phyloP scores from a whole-genome alignment of 2,888 invertebrate species.

The Mythimna lalbum region DNA sequence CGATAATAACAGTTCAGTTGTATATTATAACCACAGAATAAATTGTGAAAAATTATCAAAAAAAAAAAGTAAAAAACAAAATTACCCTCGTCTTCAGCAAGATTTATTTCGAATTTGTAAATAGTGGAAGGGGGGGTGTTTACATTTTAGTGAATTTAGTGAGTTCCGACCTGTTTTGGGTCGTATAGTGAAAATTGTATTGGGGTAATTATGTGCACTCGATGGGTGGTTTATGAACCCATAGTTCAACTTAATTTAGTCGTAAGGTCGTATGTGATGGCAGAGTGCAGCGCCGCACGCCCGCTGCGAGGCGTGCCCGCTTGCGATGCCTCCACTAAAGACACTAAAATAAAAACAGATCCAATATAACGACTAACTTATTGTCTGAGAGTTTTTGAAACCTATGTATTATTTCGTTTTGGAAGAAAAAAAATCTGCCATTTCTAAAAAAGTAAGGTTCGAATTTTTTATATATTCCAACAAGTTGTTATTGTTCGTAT shows the following conservation, averaged over 20 bases:
- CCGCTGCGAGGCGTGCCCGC: constrained; percentile 41
- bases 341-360: constrained; percentile 70
- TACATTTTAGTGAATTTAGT: constrained; percentile 82
- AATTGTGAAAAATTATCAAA: constrained; percentile 46
- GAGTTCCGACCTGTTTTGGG: constrained; percentile 68
- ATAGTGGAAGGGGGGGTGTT: constrained; percentile 70
- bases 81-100: constrained; percentile 51
- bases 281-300: constrained; percentile 26
- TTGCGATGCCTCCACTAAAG: constrained; percentile 58
- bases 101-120: constrained; percentile 76
- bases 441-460: constrained; percentile 76
- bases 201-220: constrained; percentile 74
- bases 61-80: constrained; percentile 42
- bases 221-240: constrained; percentile 68
- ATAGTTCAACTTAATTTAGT: constrained; percentile 81
- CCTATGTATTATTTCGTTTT: constrained; percentile 70
- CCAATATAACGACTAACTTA: constrained; percentile 69
- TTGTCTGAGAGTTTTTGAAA: constrained; percentile 73
- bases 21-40: constrained; percentile 49
- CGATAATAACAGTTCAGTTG: constrained; percentile 53
- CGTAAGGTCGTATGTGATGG: constrained; percentile 75
- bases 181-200: constrained; percentile 81
- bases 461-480: constrained; percentile 80
- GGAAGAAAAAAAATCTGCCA: constrained; percentile 74
- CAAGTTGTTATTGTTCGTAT: constrained; percentile 83